Base-by-base conservation (phyloP, 2,113 vertebrate genomes). In the Ranitomeya variabilis region DNA sequence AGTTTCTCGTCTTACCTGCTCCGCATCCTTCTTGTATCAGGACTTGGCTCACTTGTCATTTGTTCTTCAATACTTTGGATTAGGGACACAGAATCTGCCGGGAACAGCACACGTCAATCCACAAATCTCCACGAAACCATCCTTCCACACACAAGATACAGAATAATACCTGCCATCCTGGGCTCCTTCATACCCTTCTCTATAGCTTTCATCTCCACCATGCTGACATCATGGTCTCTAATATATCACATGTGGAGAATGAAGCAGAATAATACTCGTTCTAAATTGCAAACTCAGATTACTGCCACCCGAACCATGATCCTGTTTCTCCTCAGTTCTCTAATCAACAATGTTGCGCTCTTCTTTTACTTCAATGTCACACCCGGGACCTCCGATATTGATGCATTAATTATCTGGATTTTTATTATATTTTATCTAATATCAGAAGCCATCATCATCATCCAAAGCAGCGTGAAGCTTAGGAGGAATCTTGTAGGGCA, bases 91-190 rank as follows among this genome's bases (percentile, higher is more conserved):
- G 16, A 37, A 2, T 31, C 15, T 73, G 6, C 69, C 14, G 26
- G 26, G 69, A 73, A 73, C 69, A 37, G 1, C 1, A 73, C 69
- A 7, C 1, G 15, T 73, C 69, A 6, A 16, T 37, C 26, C 21
- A n/a, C 1, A 13, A 1, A 37, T 16, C 0, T 73, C 26, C 31
- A 7, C 5, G 69, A 0, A 16, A 2, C 12, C 37, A 1, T 5
- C 10, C 3, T 26, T 14, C 26, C 5, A 37, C 15, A 37, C 37
- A 18, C 8, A 14, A 15, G 14, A 73, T 73, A 73, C 31, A 73
- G 15, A 73, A 16, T 6, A 37, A 16, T 10, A 1, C 6, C 31
- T 31, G 1, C 4, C 69, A 6, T 37, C 26, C 69, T 73, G 26
- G 31, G 69, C 69, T 45, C 14, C 69, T 16, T 37, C 69, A 2